Conservation (phyloP, 2,797 vertebrate genomes). For the Falco novaeseelandiae region DNA sequence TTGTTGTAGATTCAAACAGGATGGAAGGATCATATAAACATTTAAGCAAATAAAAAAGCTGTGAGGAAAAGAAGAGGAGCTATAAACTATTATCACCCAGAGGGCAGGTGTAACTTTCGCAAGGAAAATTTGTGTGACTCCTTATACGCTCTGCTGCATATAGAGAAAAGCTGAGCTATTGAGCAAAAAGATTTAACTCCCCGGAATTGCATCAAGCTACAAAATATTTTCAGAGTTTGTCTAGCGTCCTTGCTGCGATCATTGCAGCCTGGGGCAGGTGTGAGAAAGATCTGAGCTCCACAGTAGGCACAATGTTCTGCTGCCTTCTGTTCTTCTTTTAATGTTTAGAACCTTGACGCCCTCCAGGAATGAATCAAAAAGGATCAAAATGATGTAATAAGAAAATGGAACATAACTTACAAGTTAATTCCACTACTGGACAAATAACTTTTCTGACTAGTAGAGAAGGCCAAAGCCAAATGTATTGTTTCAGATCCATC, state of each 20-base stretch:
- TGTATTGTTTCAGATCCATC: neutral
- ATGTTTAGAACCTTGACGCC: neutral
- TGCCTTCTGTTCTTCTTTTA: neutral
- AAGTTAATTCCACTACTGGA: neutral
- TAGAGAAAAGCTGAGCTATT: neutral
- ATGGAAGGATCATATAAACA: neutral
- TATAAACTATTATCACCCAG: constrained; percentile 43
- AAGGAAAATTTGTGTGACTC: neutral
- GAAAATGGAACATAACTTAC: neutral
- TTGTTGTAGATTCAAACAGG: neutral
- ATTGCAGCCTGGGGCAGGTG: neutral
- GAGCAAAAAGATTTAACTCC: neutral
- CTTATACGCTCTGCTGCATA: neutral
- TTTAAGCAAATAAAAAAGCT: constrained; percentile 22
- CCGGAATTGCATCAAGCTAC: neutral
- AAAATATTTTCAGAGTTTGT: neutral
- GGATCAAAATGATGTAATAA: neutral
- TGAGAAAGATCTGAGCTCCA: neutral
- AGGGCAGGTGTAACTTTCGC: constrained; percentile 25
- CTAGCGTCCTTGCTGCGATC: neutral
- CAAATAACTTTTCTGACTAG: neutral
- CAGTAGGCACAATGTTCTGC: neutral
- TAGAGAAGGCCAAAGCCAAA: neutral
- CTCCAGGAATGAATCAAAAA: neutral
- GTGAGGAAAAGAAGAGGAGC: constrained; percentile 44